These are phyloP conservation scores for Agapetus fuscipes DNA, from an alignment of 2,888 invertebrate genomes.

Conservation along the genomic window DNA sequence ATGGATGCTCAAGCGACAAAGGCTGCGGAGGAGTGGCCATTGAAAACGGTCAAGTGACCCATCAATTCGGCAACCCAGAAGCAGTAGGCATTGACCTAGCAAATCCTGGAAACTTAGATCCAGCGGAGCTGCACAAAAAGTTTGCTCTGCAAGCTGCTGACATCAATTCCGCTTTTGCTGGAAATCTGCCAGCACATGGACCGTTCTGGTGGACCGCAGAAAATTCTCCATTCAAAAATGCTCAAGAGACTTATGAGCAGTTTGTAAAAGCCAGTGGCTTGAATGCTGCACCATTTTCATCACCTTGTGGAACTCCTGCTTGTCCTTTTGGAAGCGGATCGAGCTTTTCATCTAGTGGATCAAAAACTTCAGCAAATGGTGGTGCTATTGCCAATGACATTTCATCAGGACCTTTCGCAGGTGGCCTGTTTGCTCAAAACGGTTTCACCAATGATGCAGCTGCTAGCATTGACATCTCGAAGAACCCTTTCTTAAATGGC, in stretches of 20 bases:
- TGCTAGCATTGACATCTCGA: constrained; percentile 25
- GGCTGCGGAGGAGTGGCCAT: constrained; percentile 42
- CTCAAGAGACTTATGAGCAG: constrained; percentile 31
- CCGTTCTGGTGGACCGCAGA: constrained; percentile 54
- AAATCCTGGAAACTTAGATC: constrained; percentile 28
- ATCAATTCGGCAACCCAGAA: constrained; percentile 36
- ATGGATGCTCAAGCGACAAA: constrained; percentile 37
- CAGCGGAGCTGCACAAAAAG: constrained; percentile 32
- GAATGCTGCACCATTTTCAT: constrained; percentile 19
- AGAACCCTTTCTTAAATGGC: constrained; percentile 33
- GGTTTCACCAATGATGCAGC: constrained; percentile 15
- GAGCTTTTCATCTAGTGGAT: constrained; percentile 1
- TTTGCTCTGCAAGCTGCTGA: constrained; percentile 31
- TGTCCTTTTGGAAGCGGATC: constrained; percentile 13
- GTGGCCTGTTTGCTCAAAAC: too few relatives aligned
- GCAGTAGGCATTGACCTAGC: constrained; percentile 31
- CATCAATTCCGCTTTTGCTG: constrained; percentile 30
- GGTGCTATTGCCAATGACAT: constrained; percentile 19
- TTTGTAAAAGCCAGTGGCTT: constrained; percentile 28
- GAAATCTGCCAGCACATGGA: constrained; percentile 29
- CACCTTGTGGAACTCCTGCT: constrained; percentile 17
- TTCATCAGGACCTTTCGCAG: constrained; percentile 27
- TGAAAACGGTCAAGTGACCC: constrained; percentile 37
- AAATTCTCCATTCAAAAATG: constrained; percentile 47
- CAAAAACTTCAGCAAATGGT: constrained; percentile 7